Conservation (phyloP, 2,797 vertebrate species). For the Brachyalestes nurse region DNA sequence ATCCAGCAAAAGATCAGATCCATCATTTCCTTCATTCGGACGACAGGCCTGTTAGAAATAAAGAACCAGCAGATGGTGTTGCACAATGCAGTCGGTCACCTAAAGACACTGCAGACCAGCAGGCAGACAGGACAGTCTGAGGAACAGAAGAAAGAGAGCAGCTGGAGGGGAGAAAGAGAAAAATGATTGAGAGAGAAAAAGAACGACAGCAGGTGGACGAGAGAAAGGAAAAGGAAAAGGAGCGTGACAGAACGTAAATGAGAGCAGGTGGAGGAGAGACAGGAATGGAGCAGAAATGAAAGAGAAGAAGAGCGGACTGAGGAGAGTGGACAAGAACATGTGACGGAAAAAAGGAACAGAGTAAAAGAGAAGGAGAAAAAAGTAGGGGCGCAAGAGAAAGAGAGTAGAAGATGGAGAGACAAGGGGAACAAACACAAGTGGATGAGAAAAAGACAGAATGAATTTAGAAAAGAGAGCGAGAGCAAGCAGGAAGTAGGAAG, state of each 20-base stretch:
- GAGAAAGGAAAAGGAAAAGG: background rate
- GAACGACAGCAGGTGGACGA: background rate
- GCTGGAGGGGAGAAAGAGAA: background rate
- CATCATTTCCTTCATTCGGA: background rate
- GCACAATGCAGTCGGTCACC: background rate
- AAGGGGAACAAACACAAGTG: too few species aligned
- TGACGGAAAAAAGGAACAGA: background rate
- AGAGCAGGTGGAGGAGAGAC: constrained; percentile 47
- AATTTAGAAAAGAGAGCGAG: too few species aligned
- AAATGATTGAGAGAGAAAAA: background rate
- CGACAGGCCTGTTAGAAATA: background rate
- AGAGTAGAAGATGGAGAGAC: background rate
- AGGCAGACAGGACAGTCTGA: background rate
- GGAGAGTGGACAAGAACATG: background rate
- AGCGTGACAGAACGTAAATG: too few species aligned
- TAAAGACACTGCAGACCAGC: background rate
- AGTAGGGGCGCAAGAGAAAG: too few species aligned
- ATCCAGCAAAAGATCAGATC: background rate
- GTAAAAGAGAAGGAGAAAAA: background rate
- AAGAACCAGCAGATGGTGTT: background rate
- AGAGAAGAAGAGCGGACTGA: background rate
- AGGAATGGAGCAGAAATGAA: background rate
- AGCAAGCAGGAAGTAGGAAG: too few species aligned
- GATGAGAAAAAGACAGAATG: background rate
- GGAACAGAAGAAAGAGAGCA: background rate